Conservation (phyloP, 2,797 vertebrate species). For the Denticeps clupeoides region DNA sequence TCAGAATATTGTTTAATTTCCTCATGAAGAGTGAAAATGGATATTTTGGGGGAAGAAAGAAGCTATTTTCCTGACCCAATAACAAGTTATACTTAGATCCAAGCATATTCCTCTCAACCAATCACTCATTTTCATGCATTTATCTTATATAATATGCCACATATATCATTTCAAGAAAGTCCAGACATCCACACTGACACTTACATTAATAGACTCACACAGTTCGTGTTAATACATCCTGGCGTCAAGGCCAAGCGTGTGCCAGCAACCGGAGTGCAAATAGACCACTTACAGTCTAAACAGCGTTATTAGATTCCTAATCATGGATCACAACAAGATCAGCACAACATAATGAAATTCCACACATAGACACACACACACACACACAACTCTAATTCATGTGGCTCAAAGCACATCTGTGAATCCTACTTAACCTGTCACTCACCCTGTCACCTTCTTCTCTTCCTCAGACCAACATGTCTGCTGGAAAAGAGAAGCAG, state of each 20-base stretch:
- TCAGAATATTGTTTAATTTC: too few relatives aligned
- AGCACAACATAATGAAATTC: conserved; percentile 51
- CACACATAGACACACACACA: conserved; percentile 27
- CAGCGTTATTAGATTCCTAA: conserved; percentile 66
- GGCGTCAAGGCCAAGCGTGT: conserved; percentile 49
- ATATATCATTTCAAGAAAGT: too few relatives aligned
- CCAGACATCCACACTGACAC: not conserved
- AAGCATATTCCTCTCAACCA: too few relatives aligned
- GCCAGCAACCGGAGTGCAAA: conserved; percentile 61
- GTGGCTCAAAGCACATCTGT: too few relatives aligned
- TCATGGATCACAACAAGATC: conserved; percentile 49
- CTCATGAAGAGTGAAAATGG: too few relatives aligned
- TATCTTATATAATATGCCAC: too few relatives aligned
- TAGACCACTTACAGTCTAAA: conserved; percentile 69
- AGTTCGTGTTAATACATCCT: conserved; percentile 12
- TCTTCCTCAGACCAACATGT: not conserved
- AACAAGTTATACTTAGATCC: too few relatives aligned
- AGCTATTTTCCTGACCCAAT: too few relatives aligned
- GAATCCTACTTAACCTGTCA: not conserved
- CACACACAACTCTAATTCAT: conserved; percentile 9
- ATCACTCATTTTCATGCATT: too few relatives aligned
- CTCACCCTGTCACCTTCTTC: not conserved
- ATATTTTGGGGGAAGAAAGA: too few relatives aligned
- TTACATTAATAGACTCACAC: conserved; percentile 9
- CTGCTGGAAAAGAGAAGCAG: not conserved